These are phyloP conservation scores for Athripsodes cinereus DNA, from an alignment of 2,888 invertebrate genomes.

Conservation along the genomic window DNA sequence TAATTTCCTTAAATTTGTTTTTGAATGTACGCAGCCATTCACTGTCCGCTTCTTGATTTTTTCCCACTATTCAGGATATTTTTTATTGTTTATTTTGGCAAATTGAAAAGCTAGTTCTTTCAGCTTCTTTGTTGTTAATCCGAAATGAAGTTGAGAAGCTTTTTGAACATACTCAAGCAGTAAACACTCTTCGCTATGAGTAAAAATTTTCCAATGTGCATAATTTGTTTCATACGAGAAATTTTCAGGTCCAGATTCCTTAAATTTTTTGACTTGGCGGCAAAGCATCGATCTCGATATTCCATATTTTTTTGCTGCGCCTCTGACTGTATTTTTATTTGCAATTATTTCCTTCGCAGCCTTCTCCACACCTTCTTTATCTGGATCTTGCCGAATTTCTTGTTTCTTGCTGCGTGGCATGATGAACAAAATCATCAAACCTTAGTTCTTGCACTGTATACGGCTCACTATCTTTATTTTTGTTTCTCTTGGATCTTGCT, in stretches of 20 bases:
- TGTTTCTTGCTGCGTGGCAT: not conserved
- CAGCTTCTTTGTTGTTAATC: constrained; percentile 1
- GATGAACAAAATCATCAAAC: not conserved
- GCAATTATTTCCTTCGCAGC: not conserved
- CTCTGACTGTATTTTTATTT: not conserved
- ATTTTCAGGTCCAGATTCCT: too few relatives aligned
- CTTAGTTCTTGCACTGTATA: too few relatives aligned
- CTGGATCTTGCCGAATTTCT: not conserved
- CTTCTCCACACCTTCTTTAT: not conserved
- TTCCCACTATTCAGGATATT: constrained; percentile 3
- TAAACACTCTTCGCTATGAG: not conserved
- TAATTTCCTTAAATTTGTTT: not conserved
- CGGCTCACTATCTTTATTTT: too few relatives aligned
- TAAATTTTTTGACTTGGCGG: too few relatives aligned
- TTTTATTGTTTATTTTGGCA: not conserved
- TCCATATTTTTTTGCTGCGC: not conserved
- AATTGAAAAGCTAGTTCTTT: constrained; percentile 4
- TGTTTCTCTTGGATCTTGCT: too few relatives aligned
- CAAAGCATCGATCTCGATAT: too few relatives aligned
- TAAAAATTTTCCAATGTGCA: not conserved
- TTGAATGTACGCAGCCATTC: not conserved
- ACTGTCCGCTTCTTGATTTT: constrained; percentile 1
- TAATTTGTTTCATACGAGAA: not conserved
- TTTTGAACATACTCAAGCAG: not conserved
- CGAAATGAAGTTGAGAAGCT: constrained; percentile 3